Conservation (phyloP, 2,797 vertebrate species). For the Rhinogobio ventralis region DNA sequence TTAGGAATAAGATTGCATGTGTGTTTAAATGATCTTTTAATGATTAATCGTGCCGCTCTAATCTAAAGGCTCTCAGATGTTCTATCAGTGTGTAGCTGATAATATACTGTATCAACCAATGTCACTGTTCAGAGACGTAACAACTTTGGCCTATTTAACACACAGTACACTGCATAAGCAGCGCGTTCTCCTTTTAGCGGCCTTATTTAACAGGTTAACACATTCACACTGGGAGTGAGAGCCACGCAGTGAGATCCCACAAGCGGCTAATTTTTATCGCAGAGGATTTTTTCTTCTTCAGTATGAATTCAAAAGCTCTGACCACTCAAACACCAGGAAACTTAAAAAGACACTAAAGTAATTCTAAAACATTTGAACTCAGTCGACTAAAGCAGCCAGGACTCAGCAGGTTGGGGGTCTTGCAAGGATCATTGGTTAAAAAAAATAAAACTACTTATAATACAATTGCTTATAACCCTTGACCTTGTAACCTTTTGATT, state of each 20-base stretch:
- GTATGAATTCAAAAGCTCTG: neutral
- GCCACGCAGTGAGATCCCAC: neutral
- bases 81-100: neutral
- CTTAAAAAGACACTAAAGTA: neutral
- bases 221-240: constrained; percentile 3
- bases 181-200: neutral
- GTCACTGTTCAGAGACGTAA: neutral
- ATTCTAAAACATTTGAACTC: neutral
- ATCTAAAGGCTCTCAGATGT: neutral
- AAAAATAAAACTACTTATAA: neutral
- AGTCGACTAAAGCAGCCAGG: neutral
- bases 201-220: neutral
- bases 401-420: neutral
- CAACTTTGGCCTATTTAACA: neutral
- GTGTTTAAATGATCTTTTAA: neutral
- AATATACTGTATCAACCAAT: neutral
- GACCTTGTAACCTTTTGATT: neutral
- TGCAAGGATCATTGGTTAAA: neutral
- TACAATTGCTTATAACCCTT: neutral
- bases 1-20: neutral
- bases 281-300: neutral
- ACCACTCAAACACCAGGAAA: neutral
- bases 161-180: neutral
- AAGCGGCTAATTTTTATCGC: neutral
- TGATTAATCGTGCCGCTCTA: neutral